Evolutionary conservation across 2,888 invertebrate species (phyloP), one percentile per base, ranked within the genome.

Genomic region (Noctua janthina): DNA sequence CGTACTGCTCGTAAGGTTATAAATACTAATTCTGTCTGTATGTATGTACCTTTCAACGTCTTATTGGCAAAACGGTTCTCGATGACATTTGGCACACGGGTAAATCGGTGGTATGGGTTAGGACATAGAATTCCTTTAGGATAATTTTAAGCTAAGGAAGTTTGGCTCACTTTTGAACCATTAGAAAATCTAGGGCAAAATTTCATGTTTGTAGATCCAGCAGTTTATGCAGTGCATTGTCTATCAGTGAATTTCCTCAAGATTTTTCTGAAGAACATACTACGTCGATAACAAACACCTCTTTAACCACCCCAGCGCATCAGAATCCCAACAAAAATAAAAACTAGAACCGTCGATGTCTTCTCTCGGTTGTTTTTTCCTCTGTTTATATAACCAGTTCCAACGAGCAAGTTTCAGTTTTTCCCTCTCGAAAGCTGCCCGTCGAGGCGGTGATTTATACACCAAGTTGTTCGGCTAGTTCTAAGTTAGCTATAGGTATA

Each of bases 401-500:
- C 85, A 85, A 78, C 68, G 88, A 82, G 81, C 69, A 90, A 90
- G 87, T 91, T 90, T 82, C 72, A 90, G 88, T 91, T 91, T 91
- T 91, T 90, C 89, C 54, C 83, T 84, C 81, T 76, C 82, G 81
- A 86, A 87, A 85, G 87, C 84, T 87, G 88, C 85, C 88, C 91
- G 91, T 88, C 76, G 87, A 85, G 86, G 68, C 74, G 74, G 91
- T 91, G 92, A 91, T 91, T 91, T 92, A 91, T 91, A 88, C 76
- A 79, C 82, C 82, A 90, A 91, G 90, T 82, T 56, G 89, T 78
- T 56, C 77, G 75, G 46, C 87, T 87, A 85, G 79, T 73, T 87
- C 81, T 81, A 87, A 89, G 71, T 88, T 86, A 54, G 78, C 82
- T 84, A 70, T 88, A 81, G 66, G 62, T 87, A 85, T 88, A 80